These are phyloP conservation scores for Heliocidaris tuberculata DNA, from an alignment of 35 echinoderm and acorn worm genomes.

Conservation along the genomic window DNA sequence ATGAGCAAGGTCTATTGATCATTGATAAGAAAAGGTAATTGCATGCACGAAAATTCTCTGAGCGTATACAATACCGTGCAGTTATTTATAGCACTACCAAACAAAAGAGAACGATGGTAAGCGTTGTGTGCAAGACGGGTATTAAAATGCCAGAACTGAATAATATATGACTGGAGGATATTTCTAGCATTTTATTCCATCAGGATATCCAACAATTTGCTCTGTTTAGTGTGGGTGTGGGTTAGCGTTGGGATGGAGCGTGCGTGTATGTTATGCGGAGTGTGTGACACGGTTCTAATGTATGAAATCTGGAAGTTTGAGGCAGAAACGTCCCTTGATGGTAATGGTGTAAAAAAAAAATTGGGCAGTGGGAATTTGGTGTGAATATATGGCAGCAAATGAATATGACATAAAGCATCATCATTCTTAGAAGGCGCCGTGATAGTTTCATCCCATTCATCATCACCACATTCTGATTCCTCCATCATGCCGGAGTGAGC, in stretches of 20 bases:
- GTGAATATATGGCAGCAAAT: neutral
- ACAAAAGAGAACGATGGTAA: neutral
- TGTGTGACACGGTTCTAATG: neutral
- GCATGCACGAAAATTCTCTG: neutral
- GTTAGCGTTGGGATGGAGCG: neutral
- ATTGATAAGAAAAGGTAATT: neutral
- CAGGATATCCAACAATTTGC: neutral
- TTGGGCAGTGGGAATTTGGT: neutral
- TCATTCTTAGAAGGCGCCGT: neutral
- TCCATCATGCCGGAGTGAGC: neutral
- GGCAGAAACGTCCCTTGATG: neutral
- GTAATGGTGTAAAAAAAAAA: neutral
- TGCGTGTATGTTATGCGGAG: neutral
- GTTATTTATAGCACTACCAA: neutral
- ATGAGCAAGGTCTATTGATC: neutral
- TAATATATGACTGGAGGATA: neutral
- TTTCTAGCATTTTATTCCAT: neutral
- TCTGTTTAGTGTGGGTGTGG: neutral
- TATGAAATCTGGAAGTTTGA: neutral
- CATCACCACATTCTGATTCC: neutral
- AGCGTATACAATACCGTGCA: neutral
- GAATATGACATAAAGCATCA: neutral
- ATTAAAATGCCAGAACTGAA: slow-evolving; percentile 18
- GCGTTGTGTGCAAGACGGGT: neutral
- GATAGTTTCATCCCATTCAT: neutral